These are phyloP conservation scores for Metalampra italica DNA, from an alignment of 2,888 invertebrate species.

Conservation along the genomic window DNA sequence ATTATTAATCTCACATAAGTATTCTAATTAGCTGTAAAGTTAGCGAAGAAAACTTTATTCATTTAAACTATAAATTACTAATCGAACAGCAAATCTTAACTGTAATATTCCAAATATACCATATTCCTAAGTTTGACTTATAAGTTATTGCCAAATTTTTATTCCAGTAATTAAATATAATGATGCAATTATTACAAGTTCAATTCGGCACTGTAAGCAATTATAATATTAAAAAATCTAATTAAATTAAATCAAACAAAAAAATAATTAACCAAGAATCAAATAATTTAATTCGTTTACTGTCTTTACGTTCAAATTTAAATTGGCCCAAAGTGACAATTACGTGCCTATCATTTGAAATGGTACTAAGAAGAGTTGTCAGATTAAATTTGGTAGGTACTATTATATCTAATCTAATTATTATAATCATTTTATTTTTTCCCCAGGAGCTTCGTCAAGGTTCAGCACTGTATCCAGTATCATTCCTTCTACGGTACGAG, in stretches of 20 bases:
- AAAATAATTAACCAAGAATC: too few relatives aligned
- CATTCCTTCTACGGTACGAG: constrained; percentile 88
- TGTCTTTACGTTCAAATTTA: too few relatives aligned
- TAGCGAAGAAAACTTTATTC: constrained; percentile 1
- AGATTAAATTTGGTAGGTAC: too few relatives aligned
- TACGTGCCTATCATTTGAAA: neutral
- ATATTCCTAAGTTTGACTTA: neutral
- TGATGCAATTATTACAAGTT: too few relatives aligned
- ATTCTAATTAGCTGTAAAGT: constrained; percentile 7
- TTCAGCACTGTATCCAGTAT: constrained; percentile 87
- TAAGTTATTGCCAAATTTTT: neutral
- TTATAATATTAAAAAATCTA: too few relatives aligned
- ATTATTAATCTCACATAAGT: constrained; percentile 6
- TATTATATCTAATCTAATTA: too few relatives aligned
- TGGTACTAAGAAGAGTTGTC: neutral
- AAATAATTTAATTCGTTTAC: too few relatives aligned
- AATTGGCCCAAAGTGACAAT: too few relatives aligned
- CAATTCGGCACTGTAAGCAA: too few relatives aligned
- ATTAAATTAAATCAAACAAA: too few relatives aligned
- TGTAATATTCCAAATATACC: neutral
- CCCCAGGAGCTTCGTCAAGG: constrained; percentile 83
- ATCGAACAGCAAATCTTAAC: neutral
- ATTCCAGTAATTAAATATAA: neutral
- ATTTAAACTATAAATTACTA: neutral
- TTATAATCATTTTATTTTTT: constrained; percentile 16